phyloP scores from a whole-genome alignment of 2,113 vertebrate genomes.

The Emydocephalus ijimae region DNA sequence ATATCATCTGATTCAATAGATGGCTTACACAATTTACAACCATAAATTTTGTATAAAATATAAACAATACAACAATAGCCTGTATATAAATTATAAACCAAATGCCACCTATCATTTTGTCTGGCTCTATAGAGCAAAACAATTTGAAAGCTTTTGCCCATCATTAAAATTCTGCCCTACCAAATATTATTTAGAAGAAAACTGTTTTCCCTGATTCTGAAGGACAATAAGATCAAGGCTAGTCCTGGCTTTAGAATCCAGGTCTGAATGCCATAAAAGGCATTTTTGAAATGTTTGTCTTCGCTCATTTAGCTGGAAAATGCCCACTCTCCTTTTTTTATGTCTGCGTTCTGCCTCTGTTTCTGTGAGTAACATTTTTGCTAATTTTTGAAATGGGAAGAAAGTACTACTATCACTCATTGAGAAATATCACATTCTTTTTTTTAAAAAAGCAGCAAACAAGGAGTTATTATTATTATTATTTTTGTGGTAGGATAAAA shows the following conservation, averaged over 20 bases:
- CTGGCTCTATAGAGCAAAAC: neutral
- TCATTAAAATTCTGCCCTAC: neutral
- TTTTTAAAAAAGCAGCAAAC: neutral
- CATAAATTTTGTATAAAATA: neutral
- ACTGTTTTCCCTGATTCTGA: neutral
- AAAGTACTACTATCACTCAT: neutral
- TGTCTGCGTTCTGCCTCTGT: neutral
- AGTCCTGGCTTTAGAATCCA: neutral
- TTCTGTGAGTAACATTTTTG: neutral
- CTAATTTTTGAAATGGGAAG: neutral
- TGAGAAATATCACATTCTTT: neutral
- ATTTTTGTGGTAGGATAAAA: neutral
- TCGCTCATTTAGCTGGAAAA: neutral
- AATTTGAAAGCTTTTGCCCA: neutral
- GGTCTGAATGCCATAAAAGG: neutral
- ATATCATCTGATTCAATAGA: neutral
- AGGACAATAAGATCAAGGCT: neutral
- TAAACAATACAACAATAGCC: neutral
- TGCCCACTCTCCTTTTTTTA: neutral
- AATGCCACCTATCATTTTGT: neutral
- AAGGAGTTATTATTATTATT: rapidly evolving
- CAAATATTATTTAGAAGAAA: neutral
- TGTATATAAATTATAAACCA: neutral
- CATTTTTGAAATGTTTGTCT: neutral
- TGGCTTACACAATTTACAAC: neutral